These are phyloP conservation scores for Molossus molossus DNA, from an alignment of 2,797 vertebrate genomes.

Conservation along the genomic window DNA sequence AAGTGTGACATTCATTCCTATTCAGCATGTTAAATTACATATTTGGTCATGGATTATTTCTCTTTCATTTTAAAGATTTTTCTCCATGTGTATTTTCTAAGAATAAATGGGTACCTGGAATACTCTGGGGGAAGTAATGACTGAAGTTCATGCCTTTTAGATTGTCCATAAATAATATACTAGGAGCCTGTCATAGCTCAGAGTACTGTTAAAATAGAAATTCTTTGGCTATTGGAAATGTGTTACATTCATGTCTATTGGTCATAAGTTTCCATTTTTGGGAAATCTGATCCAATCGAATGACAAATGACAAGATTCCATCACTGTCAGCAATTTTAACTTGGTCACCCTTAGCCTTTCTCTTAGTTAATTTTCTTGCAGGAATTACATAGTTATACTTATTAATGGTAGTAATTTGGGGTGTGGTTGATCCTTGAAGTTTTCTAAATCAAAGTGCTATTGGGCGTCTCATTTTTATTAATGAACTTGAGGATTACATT, in stretches of 20 bases:
- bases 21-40: slow-evolving; percentile 72
- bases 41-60: slow-evolving; percentile 64
- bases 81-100: slow-evolving; percentile 47
- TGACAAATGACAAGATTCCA: slow-evolving; percentile 44
- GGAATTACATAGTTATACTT: background rate
- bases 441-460: background rate
- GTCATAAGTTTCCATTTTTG: slow-evolving; percentile 5
- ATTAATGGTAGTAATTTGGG: background rate
- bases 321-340: background rate
- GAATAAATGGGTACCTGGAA: slow-evolving; percentile 42
- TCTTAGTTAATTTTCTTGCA: slow-evolving; percentile 13
- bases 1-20: slow-evolving; percentile 78
- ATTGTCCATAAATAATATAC: background rate
- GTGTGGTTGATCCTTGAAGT: background rate
- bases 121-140: background rate
- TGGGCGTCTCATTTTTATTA: background rate
- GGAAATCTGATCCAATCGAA: slow-evolving; percentile 25
- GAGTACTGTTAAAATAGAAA: background rate
- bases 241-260: slow-evolving; percentile 38
- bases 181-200: background rate
- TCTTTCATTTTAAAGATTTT: slow-evolving; percentile 45
- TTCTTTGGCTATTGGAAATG: slow-evolving; percentile 22
- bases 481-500: background rate
- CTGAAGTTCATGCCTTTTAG: slow-evolving; percentile 32
- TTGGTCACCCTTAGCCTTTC: background rate